Conservation (phyloP, 30 jellyfish, hydroid and myxozoan genomes). For the Hydractinia symbiolongicarpus region DNA sequence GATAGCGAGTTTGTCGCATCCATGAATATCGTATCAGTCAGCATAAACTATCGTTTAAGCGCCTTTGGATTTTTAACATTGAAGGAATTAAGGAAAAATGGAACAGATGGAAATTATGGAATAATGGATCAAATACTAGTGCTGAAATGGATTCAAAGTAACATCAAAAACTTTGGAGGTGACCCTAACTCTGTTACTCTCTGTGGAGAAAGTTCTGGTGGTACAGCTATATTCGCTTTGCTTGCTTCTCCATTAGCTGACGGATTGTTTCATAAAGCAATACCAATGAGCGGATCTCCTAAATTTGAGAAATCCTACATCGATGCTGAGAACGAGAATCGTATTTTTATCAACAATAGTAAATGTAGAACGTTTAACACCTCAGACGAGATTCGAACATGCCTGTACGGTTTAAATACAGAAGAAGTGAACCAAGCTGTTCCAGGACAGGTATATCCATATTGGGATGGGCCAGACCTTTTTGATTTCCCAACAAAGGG, state of each 20-base stretch:
- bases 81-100: constrained; percentile 36
- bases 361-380: constrained; percentile 31
- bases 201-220: constrained; percentile 75
- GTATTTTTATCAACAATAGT: constrained; percentile 36
- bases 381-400: constrained; percentile 7
- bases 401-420: constrained; percentile 25
- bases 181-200: constrained; percentile 56
- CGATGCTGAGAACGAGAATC: constrained; percentile 55
- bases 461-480: constrained; percentile 25
- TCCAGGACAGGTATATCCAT: constrained; percentile 29
- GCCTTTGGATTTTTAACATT: constrained; percentile 73
- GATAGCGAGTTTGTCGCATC: constrained; percentile 42
- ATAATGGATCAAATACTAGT: constrained; percentile 70
- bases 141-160: constrained; percentile 53
- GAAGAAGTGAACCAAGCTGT: constrained; percentile 24
- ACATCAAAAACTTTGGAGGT: constrained; percentile 66
- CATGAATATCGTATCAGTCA: constrained; percentile 59
- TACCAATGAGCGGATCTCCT: constrained; percentile 69
- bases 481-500: constrained; percentile 38
- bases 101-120: constrained; percentile 65
- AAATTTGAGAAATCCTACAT: constrained; percentile 26
- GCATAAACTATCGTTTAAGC: constrained; percentile 63
- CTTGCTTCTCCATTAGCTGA: constrained; percentile 56
- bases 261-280: constrained; percentile 51
- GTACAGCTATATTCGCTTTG: constrained; percentile 49